Percentiles rank a stretch among this genome's conserved stretches.
Conservation (phyloP, 2,797 vertebrate species). For the Falco rusticolus region DNA sequence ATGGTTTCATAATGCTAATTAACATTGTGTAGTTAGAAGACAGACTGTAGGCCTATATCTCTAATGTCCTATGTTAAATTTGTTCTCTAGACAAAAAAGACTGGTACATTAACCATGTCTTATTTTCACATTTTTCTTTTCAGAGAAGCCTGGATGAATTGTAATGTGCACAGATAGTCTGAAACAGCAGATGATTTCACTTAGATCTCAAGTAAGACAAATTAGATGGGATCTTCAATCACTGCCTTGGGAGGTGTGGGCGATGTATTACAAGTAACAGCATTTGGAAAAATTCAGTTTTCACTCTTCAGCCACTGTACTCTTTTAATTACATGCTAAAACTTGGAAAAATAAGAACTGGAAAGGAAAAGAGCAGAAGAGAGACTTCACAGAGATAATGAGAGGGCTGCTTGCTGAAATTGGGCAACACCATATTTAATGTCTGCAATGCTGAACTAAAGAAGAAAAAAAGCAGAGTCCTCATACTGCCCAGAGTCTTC, state of each 20-base stretch:
- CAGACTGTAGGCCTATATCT: slow-evolving; percentile 18
- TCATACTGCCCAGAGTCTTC: background rate
- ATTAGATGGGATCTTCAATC: slow-evolving; percentile 36
- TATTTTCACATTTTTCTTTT: slow-evolving; percentile 63
- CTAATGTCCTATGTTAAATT: slow-evolving; percentile 36
- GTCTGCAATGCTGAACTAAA: background rate
- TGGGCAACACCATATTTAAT: background rate
- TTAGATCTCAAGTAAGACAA: slow-evolving; percentile 73
- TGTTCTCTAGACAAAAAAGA: slow-evolving; percentile 56
- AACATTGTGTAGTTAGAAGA: slow-evolving; percentile 4
- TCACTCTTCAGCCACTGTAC: slow-evolving; percentile 30
- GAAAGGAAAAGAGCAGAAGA: slow-evolving; percentile 14
- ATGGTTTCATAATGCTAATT: background rate
- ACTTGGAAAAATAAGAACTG: slow-evolving; percentile 20
- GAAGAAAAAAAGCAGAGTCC: background rate
- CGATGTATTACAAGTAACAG: slow-evolving; percentile 1
- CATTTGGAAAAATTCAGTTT: slow-evolving; percentile 31
- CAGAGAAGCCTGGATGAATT: slow-evolving; percentile 64
- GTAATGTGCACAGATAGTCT: slow-evolving; percentile 41
- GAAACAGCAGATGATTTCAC: slow-evolving; percentile 69
- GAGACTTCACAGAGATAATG: slow-evolving; percentile 5
- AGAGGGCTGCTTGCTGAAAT: slow-evolving; percentile 21
- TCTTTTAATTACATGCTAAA: slow-evolving; percentile 38
- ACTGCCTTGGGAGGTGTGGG: slow-evolving; percentile 41
- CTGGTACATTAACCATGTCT: slow-evolving; percentile 55